These are phyloP conservation scores for Sterna hirundo DNA, from an alignment of 2,113 vertebrate species.

Conservation along the genomic window DNA sequence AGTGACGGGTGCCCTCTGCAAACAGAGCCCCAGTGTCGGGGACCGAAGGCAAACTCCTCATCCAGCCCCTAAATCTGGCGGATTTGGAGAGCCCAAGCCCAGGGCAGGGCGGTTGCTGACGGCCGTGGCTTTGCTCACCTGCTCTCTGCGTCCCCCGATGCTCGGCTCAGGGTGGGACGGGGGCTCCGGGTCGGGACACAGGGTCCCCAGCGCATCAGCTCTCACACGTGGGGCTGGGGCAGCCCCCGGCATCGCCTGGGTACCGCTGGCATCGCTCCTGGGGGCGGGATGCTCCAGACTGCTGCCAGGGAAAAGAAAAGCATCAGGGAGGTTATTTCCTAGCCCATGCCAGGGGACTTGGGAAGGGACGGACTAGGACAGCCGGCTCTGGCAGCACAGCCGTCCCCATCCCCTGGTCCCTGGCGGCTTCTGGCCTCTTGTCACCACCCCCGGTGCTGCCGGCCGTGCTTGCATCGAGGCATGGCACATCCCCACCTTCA, in stretches of 20 bases:
- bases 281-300: not conserved
- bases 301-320: not conserved
- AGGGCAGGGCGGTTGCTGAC: rapidly evolving
- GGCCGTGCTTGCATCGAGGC: not conserved
- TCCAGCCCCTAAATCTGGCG: not conserved
- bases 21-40: not conserved
- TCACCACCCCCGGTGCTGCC: not conserved
- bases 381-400: not conserved
- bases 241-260: not conserved
- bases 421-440: not conserved
- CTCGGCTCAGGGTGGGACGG: not conserved
- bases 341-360: rapidly evolving
- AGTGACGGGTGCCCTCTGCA: not conserved
- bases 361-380: not conserved
- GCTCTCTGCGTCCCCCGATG: not conserved
- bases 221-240: not conserved
- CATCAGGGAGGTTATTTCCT: not conserved
- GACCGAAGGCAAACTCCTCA: not conserved
- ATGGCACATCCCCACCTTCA: not conserved
- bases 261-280: rapidly evolving
- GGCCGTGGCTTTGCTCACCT: not conserved
- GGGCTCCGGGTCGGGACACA: too few relatives aligned
- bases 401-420: not conserved
- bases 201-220: rapidly evolving
- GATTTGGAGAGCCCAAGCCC: not conserved